Base-by-base conservation (phyloP, 2,113 vertebrate genomes). In the Hippocampus barbouri region DNA sequence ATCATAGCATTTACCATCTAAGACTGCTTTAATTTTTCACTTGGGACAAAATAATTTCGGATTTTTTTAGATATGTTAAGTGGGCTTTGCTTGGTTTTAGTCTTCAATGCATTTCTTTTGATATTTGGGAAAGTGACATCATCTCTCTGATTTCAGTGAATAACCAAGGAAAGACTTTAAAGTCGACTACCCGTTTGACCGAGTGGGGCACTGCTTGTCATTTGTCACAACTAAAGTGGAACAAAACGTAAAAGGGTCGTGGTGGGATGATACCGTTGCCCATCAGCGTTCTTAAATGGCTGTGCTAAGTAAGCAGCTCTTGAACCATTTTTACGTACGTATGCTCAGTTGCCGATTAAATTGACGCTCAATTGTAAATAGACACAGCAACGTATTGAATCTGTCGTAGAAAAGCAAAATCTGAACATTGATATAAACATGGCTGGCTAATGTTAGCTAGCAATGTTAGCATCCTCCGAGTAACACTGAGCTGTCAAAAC, bases 401-500 rank as follows among this genome's bases (percentile, higher is more conserved):
- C 54, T n/a, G 8, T 23, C 56, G 25, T 27, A 59, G 16, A 15
- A 61, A n/a, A 12, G 6, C 7, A 57, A 25, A 23, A 8, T 7
- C 11, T 45, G 14, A 71, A 53, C 47, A 34, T 2, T 41, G 67
- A 38, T 68, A 64, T 59, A 10, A 73, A 83, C 65, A 77, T 47
- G 41, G 64, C 43, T 64, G 5, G 81, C 83, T 80, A 77, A 70
- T 38, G 72, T 64, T 63, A 73, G 82, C 75, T 79, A 54, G 81
- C 74, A 14, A 2, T 62, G 70, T 74, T 79, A 86, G 81, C 34
- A 38, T 38, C 82, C 5, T 12, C 2, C 49, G 10, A n/a, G 70
- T 30, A 43, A 66, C 51, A 71, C 68, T 69, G 60, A 71, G 49
- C 72, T 75, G 71, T 61, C 68, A 79, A 25, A 75, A 71, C 1